phyloP scores from a whole-genome alignment of 37 sponge, comb jelly and placozoan species.

The Oopsacas minuta region DNA sequence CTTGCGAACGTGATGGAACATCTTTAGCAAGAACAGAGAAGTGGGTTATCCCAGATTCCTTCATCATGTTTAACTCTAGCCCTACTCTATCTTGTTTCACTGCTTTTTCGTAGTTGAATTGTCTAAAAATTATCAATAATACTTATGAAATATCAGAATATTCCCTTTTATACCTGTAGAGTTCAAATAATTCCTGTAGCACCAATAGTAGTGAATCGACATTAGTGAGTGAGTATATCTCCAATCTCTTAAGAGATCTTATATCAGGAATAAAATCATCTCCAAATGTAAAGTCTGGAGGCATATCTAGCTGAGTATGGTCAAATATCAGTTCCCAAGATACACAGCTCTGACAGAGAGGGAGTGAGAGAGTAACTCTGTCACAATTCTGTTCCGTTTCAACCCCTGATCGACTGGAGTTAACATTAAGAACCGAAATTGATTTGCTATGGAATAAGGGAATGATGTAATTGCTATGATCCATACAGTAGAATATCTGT shows the following conservation, averaged over 20 bases:
- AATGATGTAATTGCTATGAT: neutral
- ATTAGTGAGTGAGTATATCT: neutral
- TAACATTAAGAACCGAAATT: constrained; percentile 5
- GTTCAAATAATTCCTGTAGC: neutral
- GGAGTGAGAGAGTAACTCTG: neutral
- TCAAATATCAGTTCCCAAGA: constrained; percentile 14
- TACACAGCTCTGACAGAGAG: neutral
- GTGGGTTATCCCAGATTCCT: neutral
- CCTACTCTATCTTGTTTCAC: neutral
- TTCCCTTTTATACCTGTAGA: constrained; percentile 15
- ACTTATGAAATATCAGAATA: too few relatives aligned
- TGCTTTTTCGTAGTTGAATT: neutral
- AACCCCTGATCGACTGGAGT: neutral
- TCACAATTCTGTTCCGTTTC: neutral
- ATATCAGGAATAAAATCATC: neutral
- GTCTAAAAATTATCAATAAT: neutral
- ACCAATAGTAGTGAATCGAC: neutral
- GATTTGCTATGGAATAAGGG: neutral
- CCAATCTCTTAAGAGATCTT: neutral
- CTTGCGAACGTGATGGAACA: neutral
- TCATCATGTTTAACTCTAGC: neutral
- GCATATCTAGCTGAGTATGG: neutral
- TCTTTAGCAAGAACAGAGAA: neutral
- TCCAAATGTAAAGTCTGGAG: constrained; percentile 1
- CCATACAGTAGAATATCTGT: constrained; percentile 3